These are phyloP conservation scores for Brachyopa scutellaris DNA, from an alignment of 2,888 invertebrate genomes.

Conservation along the genomic window DNA sequence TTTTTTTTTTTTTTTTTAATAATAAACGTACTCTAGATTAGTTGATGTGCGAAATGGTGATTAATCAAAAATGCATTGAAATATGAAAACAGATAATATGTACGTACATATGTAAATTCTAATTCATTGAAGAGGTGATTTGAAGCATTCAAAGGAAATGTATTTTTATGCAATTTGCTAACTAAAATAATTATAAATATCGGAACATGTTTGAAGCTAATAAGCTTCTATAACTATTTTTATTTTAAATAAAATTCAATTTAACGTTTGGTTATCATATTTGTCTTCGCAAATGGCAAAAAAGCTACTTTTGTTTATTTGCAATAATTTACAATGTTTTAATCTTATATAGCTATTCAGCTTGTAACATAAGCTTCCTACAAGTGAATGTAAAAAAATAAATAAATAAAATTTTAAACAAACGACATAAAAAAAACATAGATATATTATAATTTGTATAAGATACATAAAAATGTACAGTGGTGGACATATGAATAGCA, in stretches of 20 bases:
- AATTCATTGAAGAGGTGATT: slow-evolving; percentile 41
- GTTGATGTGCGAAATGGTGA: slow-evolving; percentile 40
- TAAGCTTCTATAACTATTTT: slow-evolving; percentile 39
- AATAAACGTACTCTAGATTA: slow-evolving; percentile 45
- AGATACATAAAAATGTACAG: too few species aligned
- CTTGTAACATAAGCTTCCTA: neutral
- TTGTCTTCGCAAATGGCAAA: neutral
- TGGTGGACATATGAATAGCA: too few species aligned
- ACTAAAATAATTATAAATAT: slow-evolving; percentile 35
- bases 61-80: slow-evolving; percentile 34
- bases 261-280: slow-evolving; percentile 10
- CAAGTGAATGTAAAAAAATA: too few species aligned
- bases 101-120: slow-evolving; percentile 26
- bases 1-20: neutral
- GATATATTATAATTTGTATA: too few species aligned
- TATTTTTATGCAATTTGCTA: slow-evolving; percentile 39
- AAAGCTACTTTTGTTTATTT: slow-evolving; percentile 25
- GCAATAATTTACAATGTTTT: slow-evolving; percentile 4
- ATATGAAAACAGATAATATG: slow-evolving; percentile 35
- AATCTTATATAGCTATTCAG: slow-evolving; percentile 17
- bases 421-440: too few species aligned
- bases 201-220: slow-evolving; percentile 5
- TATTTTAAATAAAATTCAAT: neutral
- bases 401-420: neutral
- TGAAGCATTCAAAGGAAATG: slow-evolving; percentile 44